Evolutionary conservation across 2,888 invertebrate species (phyloP).

Genomic region (Anaspis maculata): DNA sequence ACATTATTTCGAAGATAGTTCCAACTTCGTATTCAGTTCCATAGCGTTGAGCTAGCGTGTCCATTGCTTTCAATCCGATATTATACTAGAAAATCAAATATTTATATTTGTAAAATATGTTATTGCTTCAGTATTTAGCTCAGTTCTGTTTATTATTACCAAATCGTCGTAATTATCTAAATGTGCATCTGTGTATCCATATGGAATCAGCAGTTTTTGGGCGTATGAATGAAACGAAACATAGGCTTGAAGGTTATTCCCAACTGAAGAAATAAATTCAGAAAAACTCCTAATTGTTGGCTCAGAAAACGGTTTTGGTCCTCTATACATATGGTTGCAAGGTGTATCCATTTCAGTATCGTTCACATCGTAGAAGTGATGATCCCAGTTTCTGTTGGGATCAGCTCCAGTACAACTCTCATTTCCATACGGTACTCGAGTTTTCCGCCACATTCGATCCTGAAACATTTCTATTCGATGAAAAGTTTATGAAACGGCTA

Average conservation of each 20-base stretch:
- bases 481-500: background rate
- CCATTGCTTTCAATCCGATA: conserved; percentile 28
- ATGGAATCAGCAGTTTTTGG: conserved; percentile 61
- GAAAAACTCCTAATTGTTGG: conserved; percentile 51
- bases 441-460: conserved; percentile 66
- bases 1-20: conserved; percentile 43
- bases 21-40: conserved; percentile 40
- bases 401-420: conserved; percentile 58
- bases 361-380: conserved; percentile 54
- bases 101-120: conserved; percentile 18
- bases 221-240: conserved; percentile 68
- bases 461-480: conserved; percentile 23
- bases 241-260: conserved; percentile 43
- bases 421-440: conserved; percentile 44
- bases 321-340: conserved; percentile 57
- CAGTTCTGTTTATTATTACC: too few species aligned
- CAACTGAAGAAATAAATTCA: conserved; percentile 43
- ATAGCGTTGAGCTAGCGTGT: conserved; percentile 34
- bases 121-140: too few species aligned
- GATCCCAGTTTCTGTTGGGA: conserved; percentile 71
- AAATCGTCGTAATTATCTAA: conserved; percentile 51
- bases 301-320: conserved; percentile 62
- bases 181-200: conserved; percentile 54
- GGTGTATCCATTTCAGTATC: conserved; percentile 49
- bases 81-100: conserved; percentile 18